phyloP scores from a whole-genome alignment of 2,888 invertebrate genomes.

The Poecilus cupreus region DNA sequence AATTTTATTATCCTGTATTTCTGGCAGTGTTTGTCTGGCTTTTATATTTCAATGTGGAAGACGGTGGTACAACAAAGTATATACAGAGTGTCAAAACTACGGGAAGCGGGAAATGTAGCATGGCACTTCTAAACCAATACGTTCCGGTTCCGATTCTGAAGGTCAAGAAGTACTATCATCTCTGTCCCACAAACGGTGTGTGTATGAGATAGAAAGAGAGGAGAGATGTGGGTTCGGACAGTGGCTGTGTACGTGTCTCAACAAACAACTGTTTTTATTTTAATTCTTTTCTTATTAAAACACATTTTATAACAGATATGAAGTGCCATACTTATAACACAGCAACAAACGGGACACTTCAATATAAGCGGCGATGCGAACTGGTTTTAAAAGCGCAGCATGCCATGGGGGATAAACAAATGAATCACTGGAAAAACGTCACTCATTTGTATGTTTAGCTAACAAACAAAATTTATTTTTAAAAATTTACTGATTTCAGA shows the following conservation, averaged over 20 bases:
- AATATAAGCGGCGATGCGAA: constrained; percentile 11
- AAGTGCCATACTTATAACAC: constrained; percentile 69
- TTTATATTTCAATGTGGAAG: background rate
- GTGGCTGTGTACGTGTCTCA: constrained; percentile 56
- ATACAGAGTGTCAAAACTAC: constrained; percentile 34
- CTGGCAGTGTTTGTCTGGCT: background rate
- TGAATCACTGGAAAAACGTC: constrained; percentile 4
- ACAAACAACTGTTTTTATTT: constrained; percentile 41
- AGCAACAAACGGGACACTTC: constrained; percentile 60
- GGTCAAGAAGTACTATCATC: constrained; percentile 52
- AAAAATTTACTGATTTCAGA: background rate
- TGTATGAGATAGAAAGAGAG: constrained; percentile 40
- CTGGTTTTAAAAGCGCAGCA: constrained; percentile 12
- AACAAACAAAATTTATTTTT: background rate
- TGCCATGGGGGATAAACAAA: constrained; percentile 13
- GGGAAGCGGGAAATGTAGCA: constrained; percentile 67
- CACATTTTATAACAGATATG: constrained; percentile 65
- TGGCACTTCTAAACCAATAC: constrained; percentile 70
- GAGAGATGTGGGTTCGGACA: constrained; percentile 35
- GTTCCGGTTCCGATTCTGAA: constrained; percentile 70
- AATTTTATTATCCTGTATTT: background rate
- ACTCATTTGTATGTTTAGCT: constrained; percentile 1
- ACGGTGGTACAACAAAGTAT: constrained; percentile 26
- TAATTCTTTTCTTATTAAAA: constrained; percentile 44
- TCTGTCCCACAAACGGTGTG: constrained; percentile 28